A percentile compares a stretch with the other conserved stretches of the same genome.
phyloP scores from a whole-genome alignment of 2,797 vertebrate genomes.

The Poeciliopsis turneri region DNA sequence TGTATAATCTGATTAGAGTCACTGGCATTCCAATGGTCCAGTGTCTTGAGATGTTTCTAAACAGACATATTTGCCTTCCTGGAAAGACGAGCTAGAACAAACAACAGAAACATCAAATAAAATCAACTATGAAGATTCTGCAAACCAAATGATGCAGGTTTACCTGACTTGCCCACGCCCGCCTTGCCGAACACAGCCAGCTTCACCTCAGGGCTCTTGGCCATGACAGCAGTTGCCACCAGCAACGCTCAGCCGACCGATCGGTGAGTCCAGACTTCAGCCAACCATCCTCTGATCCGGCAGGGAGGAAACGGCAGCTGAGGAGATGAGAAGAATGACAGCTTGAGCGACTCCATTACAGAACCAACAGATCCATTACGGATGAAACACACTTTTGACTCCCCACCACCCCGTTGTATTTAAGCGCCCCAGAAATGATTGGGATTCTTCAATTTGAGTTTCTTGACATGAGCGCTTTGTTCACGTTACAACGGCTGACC shows the following conservation, averaged over 20 bases:
- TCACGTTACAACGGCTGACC: background rate
- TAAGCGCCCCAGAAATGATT: background rate
- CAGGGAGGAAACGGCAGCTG: slow-evolving; percentile 55
- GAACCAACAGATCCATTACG: background rate
- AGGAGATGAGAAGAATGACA: slow-evolving; percentile 6
- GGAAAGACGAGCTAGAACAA: background rate
- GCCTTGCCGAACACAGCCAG: slow-evolving; percentile 94
- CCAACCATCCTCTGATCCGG: slow-evolving; percentile 59
- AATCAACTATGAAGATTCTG: too few relatives aligned
- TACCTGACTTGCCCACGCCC: slow-evolving; percentile 97
- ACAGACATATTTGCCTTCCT: too few relatives aligned
- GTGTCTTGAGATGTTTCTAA: background rate
- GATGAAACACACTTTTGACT: background rate
- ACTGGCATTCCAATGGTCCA: background rate
- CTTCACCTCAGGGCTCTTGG: slow-evolving; percentile 95
- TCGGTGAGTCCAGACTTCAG: slow-evolving; percentile 65
- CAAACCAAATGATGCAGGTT: slow-evolving; percentile 1
- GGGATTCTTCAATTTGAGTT: background rate
- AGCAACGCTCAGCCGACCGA: slow-evolving; percentile 49
- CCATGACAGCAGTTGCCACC: slow-evolving; percentile 81
- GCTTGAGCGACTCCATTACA: background rate
- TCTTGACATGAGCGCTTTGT: background rate
- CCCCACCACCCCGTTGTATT: background rate
- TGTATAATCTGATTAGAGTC: background rate
- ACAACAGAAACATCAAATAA: too few relatives aligned